Conservation (phyloP, 2,113 vertebrate genomes). For the Podarcis cretensis region DNA sequence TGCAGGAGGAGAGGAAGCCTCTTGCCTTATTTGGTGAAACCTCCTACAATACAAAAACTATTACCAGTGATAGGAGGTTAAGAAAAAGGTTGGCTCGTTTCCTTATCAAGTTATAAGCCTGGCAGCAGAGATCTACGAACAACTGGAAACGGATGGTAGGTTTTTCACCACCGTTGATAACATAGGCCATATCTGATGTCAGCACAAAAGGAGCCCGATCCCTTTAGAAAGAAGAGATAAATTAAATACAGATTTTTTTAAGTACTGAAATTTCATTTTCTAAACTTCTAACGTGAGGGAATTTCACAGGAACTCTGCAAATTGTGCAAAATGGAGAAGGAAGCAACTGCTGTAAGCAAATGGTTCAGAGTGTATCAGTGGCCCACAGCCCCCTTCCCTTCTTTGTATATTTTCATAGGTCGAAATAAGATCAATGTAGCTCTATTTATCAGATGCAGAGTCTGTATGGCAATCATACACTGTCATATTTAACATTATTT, state of each 20-base stretch:
- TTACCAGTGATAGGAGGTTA: constrained; percentile 95
- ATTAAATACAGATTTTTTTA: background rate
- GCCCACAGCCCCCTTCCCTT: no score
- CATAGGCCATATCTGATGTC: constrained; percentile 98
- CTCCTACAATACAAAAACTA: background rate
- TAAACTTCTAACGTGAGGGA: background rate
- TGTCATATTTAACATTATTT: background rate
- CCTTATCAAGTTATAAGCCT: constrained; percentile 97
- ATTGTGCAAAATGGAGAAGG: background rate
- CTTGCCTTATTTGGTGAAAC: background rate
- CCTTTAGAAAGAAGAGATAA: constrained; percentile 74
- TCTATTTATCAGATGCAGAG: background rate
- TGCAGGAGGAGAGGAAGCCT: background rate
- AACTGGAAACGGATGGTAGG: constrained; percentile 97
- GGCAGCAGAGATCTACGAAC: constrained; percentile 96
- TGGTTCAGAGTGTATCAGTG: background rate
- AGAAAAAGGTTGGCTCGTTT: constrained; percentile 95
- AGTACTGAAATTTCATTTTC: background rate
- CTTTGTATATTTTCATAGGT: background rate
- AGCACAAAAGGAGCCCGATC: constrained; percentile 97
- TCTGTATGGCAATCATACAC: background rate
- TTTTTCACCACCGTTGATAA: constrained; percentile 97
- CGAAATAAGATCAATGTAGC: background rate
- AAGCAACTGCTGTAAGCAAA: background rate
- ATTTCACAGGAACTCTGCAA: background rate